These are phyloP conservation scores for Microplitis manilae DNA, from an alignment of 2,888 invertebrate species.

Conservation along the genomic window DNA sequence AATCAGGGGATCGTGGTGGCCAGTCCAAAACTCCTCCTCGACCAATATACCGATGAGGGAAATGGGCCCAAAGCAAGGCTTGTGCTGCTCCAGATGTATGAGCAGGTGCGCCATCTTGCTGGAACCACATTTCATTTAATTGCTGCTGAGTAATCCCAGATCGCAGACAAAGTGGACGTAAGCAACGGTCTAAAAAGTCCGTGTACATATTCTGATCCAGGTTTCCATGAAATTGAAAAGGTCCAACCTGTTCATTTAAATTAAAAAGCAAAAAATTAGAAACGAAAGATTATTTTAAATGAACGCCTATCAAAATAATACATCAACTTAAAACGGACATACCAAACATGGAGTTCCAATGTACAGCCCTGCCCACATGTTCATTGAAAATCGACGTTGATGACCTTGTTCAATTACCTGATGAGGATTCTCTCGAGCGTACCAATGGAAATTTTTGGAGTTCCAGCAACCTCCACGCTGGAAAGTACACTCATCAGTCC, in stretches of 20 bases:
- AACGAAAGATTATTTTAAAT: no score
- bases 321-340: background rate
- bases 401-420: background rate
- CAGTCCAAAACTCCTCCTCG: slow-evolving; percentile 7
- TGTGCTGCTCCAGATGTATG: background rate
- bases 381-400: slow-evolving; percentile 14
- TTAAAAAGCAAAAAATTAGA: slow-evolving; percentile 3
- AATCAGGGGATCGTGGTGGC: slow-evolving; percentile 19
- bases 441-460: slow-evolving; percentile 10
- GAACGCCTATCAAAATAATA: background rate
- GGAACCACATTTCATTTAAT: slow-evolving; percentile 13
- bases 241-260: slow-evolving; percentile 18
- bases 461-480: background rate
- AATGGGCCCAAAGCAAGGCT: slow-evolving; percentile 6
- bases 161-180: slow-evolving; percentile 3
- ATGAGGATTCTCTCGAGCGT: background rate
- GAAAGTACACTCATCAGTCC: slow-evolving; percentile 16
- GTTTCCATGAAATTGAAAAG: slow-evolving; percentile 24
- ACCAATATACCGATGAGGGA: slow-evolving; percentile 1
- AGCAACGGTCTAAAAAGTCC: background rate
- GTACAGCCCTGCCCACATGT: background rate
- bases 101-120: slow-evolving; percentile 23
- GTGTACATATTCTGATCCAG: slow-evolving; percentile 13
- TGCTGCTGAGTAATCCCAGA: background rate
- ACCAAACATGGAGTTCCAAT: slow-evolving; percentile 4